These are phyloP conservation scores for Dufourea novaeangliae DNA, from an alignment of 1,140 invertebrate species.

Conservation along the genomic window DNA sequence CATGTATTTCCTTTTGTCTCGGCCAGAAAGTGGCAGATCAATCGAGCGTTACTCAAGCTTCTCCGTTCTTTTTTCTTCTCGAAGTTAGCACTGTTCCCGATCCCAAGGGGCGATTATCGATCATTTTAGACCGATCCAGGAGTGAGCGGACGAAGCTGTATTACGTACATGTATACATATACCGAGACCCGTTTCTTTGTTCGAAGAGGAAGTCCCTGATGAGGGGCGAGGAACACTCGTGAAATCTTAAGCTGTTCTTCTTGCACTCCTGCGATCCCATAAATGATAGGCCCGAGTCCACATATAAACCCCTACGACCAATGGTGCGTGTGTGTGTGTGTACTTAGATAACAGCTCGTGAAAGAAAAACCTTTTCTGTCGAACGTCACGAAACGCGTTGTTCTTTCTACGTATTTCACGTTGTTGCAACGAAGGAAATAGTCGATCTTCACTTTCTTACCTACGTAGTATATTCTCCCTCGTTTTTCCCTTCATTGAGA, in stretches of 20 bases:
- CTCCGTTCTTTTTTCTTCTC: not conserved
- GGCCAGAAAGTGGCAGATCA: not conserved
- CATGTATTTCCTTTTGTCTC: not conserved
- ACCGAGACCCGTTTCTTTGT: not conserved
- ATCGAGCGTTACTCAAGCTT: constrained; percentile 9
- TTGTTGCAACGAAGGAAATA: too few species aligned
- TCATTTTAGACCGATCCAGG: constrained; percentile 15
- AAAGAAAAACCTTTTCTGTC: not conserved
- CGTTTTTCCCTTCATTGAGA: too few species aligned
- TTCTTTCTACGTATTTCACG: too few species aligned
- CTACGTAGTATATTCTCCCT: too few species aligned
- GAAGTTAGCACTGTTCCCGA: constrained; percentile 11
- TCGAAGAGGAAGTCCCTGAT: not conserved
- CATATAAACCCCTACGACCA: constrained; percentile 11
- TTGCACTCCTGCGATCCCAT: not conserved
- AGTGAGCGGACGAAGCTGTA: too few species aligned
- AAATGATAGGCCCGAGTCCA: not conserved
- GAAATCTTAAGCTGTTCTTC: constrained; percentile 3
- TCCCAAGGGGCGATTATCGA: constrained; percentile 9
- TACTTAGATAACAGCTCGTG: not conserved
- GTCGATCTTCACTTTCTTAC: too few species aligned
- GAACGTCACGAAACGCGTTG: too few species aligned
- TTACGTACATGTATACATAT: too few species aligned
- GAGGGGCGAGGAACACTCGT: not conserved
- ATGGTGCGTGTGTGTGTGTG: too few species aligned